Conservation (phyloP, 2,888 invertebrate species). For the Phyto melanocephala region DNA sequence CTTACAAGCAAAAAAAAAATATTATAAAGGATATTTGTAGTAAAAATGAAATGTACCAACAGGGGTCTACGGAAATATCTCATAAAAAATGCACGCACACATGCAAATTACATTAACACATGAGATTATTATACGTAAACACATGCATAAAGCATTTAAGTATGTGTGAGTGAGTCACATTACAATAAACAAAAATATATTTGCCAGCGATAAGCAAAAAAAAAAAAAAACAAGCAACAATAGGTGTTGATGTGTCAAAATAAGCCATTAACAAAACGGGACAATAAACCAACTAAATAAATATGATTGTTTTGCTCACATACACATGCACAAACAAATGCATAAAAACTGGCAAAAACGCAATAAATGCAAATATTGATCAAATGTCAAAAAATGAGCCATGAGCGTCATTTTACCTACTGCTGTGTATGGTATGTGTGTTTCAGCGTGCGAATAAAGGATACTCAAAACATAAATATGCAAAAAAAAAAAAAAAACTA, state of each 20-base stretch:
- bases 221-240: conserved; percentile 12
- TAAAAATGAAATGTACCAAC: conserved; percentile 39
- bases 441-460: conserved; percentile 27
- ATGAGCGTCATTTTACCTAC: conserved; percentile 46
- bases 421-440: conserved; percentile 29
- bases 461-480: conserved; percentile 62
- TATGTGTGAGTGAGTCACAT: conserved; percentile 37
- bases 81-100: conserved; percentile 58
- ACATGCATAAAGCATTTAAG: not conserved
- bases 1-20: conserved; percentile 22
- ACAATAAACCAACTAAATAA: conserved; percentile 63
- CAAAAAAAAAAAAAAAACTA: conserved; percentile 72
- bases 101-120: conserved; percentile 60
- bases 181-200: not conserved
- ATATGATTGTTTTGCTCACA: conserved; percentile 22
- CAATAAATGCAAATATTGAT: conserved; percentile 59
- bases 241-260: conserved; percentile 68
- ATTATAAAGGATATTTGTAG: conserved; percentile 43
- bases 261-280: conserved; percentile 61
- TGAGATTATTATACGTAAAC: not conserved
- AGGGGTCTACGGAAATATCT: conserved; percentile 61
- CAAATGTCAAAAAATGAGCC: conserved; percentile 56
- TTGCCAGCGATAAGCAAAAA: not conserved
- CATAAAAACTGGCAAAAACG: conserved; percentile 30
- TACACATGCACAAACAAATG: not conserved